Conservation (phyloP, 2,888 invertebrate species). For the Eupithecia pulchellata region DNA sequence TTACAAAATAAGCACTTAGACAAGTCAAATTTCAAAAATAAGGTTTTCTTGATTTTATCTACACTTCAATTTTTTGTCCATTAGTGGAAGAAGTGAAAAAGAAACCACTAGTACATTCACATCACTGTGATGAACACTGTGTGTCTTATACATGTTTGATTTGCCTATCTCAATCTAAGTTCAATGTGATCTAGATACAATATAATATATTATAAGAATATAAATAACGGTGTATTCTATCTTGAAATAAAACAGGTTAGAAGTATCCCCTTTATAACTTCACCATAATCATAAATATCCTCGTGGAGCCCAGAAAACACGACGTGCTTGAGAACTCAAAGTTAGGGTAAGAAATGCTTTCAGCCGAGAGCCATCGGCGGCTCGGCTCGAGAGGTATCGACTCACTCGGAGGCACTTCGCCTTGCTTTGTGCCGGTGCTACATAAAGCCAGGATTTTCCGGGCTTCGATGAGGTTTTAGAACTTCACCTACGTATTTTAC, state of each 20-base stretch:
- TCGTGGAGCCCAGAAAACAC: background rate
- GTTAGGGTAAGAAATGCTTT: constrained; percentile 6
- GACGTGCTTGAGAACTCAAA: background rate
- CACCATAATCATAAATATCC: background rate
- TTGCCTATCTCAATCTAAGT: too few species aligned
- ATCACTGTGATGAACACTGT: too few species aligned
- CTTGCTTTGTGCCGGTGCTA: background rate
- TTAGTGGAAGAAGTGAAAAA: too few species aligned
- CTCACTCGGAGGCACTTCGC: background rate
- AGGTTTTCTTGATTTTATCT: too few species aligned
- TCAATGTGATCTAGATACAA: too few species aligned
- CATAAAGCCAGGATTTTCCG: background rate
- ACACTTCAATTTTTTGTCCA: too few species aligned
- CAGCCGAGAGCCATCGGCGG: background rate
- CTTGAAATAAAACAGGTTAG: background rate
- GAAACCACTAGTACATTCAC: too few species aligned
- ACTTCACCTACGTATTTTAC: background rate
- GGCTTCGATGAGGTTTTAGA: background rate
- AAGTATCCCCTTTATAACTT: background rate
- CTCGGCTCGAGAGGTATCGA: background rate
- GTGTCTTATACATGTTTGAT: too few species aligned
- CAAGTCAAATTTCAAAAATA: too few species aligned
- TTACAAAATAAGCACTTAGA: too few species aligned
- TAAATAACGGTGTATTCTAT: too few species aligned
- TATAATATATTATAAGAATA: too few species aligned